These are phyloP conservation scores for Erannis defoliaria DNA, from an alignment of 2,888 invertebrate species.

Conservation along the genomic window DNA sequence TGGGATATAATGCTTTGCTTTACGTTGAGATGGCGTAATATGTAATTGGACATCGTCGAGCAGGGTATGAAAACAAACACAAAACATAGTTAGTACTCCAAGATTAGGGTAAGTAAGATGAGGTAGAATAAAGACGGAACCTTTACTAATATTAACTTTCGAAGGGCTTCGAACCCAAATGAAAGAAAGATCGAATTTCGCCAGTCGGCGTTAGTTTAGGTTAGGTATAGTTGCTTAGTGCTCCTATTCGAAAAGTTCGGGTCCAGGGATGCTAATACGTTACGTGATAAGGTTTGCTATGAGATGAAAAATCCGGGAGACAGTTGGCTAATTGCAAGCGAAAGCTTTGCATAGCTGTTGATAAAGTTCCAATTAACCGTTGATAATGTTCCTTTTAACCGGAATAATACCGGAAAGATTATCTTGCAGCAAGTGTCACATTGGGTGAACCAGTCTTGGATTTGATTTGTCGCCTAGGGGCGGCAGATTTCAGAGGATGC, in stretches of 20 bases:
- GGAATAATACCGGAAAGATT: not conserved
- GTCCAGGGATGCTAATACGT: not conserved
- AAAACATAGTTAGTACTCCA: too few species aligned
- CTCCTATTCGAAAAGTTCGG: not conserved
- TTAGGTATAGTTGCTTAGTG: not conserved
- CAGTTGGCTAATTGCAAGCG: not conserved
- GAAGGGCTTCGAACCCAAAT: not conserved
- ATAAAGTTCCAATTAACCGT: not conserved
- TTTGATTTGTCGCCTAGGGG: too few species aligned
- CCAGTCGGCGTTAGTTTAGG: not conserved
- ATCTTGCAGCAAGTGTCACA: not conserved
- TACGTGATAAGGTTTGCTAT: conserved; percentile 1
- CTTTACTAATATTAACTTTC: not conserved
- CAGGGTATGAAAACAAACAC: too few species aligned
- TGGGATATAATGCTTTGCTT: too few species aligned
- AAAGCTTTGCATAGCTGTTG: not conserved
- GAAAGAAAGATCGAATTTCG: conserved; percentile 3
- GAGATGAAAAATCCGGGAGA: not conserved
- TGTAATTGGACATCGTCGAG: too few species aligned
- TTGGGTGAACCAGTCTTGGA: too few species aligned
- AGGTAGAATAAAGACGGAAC: too few species aligned
- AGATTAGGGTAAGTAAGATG: too few species aligned
- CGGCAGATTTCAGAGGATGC: too few species aligned
- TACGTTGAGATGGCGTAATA: too few species aligned
- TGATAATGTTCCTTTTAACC: not conserved